Evolutionary conservation across 2,888 invertebrate genomes (phyloP).

Genomic region (Sylvicola cinctus): DNA sequence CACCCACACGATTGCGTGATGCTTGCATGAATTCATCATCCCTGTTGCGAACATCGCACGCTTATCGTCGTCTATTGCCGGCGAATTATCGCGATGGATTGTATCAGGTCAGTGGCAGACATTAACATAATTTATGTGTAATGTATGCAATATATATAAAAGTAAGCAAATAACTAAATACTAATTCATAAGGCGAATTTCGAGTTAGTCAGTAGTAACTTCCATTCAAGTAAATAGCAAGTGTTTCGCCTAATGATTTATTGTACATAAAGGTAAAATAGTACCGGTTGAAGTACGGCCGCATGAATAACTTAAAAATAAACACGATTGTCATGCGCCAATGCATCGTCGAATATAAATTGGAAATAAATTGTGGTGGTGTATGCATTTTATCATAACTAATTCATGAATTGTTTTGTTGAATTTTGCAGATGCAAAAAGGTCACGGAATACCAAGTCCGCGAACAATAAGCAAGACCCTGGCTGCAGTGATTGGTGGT

Average conservation of each 20-base stretch:
- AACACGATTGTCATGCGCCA: too few relatives aligned
- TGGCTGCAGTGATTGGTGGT: constrained; percentile 9
- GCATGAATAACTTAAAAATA: too few relatives aligned
- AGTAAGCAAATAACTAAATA: too few relatives aligned
- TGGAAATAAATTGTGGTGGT: background rate
- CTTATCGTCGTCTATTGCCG: constrained; percentile 17
- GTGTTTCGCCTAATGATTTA: too few relatives aligned
- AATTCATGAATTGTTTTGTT: background rate
- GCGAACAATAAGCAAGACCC: constrained; percentile 14
- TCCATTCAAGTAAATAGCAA: too few relatives aligned
- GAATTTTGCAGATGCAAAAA: constrained; percentile 13
- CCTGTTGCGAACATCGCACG: constrained; percentile 13
- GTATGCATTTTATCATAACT: background rate
- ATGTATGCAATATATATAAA: too few relatives aligned
- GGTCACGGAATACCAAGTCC: constrained; percentile 14
- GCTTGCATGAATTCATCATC: too few relatives aligned
- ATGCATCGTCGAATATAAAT: too few relatives aligned
- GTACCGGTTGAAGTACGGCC: too few relatives aligned
- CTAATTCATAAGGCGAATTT: background rate
- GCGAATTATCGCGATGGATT: constrained; percentile 19
- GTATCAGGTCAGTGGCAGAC: constrained; percentile 15
- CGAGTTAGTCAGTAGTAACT: too few relatives aligned
- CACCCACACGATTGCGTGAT: constrained; percentile 13
- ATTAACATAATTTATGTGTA: too few relatives aligned
- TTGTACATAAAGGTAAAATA: too few relatives aligned